A percentile compares a stretch with the other conserved stretches of the same genome.
These are phyloP conservation scores for Stylophora pistillata DNA, from an alignment of 64 coral and sea anemone genomes.

Conservation along the genomic window DNA sequence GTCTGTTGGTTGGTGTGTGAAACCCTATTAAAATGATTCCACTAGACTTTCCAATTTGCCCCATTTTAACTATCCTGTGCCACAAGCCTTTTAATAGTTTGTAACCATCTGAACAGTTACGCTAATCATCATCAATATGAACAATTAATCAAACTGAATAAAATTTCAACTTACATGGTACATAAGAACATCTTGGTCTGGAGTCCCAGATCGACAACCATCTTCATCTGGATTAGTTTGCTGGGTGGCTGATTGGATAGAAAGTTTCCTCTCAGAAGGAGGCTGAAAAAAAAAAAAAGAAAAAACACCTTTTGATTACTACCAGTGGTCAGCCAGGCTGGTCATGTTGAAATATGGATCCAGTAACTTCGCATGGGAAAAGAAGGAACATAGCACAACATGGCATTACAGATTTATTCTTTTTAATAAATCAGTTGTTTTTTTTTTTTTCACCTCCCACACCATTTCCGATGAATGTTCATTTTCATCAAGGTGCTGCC, in stretches of 20 bases:
- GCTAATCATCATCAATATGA: too few species aligned
- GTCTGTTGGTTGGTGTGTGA: too few species aligned
- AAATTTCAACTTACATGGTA: constrained; percentile 10
- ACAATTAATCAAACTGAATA: too few species aligned
- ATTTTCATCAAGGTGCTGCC: not conserved
- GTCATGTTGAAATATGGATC: too few species aligned
- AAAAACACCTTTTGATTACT: not conserved
- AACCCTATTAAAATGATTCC: too few species aligned
- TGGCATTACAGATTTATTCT: not conserved
- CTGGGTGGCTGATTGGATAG: constrained; percentile 21
- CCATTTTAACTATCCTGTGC: too few species aligned
- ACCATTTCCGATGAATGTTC: not conserved
- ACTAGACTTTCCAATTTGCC: too few species aligned
- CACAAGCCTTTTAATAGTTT: too few species aligned
- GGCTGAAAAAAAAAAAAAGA: not conserved
- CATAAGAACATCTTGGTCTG: constrained; percentile 13
- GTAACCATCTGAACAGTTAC: too few species aligned
- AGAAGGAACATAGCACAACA: not conserved
- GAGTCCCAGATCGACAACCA: not conserved
- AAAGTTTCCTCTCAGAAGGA: constrained; percentile 16
- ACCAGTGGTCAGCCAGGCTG: not conserved
- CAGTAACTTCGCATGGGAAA: too few species aligned
- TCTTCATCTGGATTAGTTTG: constrained; percentile 47
- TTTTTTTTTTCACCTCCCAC: constrained; percentile 9
- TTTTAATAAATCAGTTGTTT: constrained; percentile 6